These are phyloP conservation scores for Trilocha varians DNA, from an alignment of 2,888 invertebrate genomes.

Conservation along the genomic window DNA sequence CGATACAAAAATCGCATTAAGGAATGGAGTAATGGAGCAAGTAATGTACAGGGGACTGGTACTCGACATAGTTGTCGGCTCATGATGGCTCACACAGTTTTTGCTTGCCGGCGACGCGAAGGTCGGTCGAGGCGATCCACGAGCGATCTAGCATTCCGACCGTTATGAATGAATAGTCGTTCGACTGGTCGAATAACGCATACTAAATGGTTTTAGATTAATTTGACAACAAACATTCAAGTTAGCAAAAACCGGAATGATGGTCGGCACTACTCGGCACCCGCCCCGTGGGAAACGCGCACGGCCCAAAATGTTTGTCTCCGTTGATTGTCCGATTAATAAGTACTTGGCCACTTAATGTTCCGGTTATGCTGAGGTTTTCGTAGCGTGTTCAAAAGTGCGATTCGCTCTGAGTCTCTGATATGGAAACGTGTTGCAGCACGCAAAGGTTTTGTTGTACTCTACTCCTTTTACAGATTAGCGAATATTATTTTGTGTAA, in stretches of 20 bases:
- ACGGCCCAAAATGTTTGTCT: constrained; percentile 48
- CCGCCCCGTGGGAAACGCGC: constrained; percentile 62
- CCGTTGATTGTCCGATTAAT: constrained; percentile 46
- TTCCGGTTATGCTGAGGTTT: constrained; percentile 26
- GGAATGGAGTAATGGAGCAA: constrained; percentile 23
- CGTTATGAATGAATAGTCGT: constrained; percentile 70
- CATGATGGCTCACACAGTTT: constrained; percentile 43
- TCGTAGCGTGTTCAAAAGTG: constrained; percentile 33
- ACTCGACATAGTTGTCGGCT: constrained; percentile 47
- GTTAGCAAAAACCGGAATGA: constrained; percentile 66
- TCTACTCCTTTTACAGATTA: background rate
- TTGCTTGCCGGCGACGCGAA: constrained; percentile 39
- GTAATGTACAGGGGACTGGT: constrained; percentile 32
- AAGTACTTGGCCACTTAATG: constrained; percentile 26
- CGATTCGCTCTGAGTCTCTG: constrained; percentile 36
- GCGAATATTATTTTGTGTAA: too few species aligned
- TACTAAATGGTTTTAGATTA: constrained; percentile 66
- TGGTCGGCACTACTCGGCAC: constrained; percentile 48
- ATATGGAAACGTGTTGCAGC: constrained; percentile 24
- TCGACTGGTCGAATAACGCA: constrained; percentile 58
- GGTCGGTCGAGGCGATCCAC: constrained; percentile 62
- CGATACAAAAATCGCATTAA: background rate
- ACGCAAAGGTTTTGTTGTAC: constrained; percentile 3
- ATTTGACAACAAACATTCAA: constrained; percentile 72
- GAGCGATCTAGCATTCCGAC: constrained; percentile 66